Evolutionary conservation across 2,888 invertebrate species (phyloP), one percentile per base, ranked within the genome.

Genomic region (Drosophila mimica): DNA sequence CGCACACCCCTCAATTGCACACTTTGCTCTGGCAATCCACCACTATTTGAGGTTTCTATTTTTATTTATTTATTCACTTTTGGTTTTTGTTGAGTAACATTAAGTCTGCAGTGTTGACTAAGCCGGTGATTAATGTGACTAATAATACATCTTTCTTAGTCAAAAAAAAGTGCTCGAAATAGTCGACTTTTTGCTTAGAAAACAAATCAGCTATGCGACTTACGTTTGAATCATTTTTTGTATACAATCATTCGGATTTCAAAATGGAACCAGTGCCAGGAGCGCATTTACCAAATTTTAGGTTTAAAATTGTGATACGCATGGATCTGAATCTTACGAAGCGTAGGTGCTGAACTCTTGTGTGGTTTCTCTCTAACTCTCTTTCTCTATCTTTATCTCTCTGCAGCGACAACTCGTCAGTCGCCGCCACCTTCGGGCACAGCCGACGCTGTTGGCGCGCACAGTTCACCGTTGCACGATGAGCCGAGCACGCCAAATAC

Each of bases 401-500:
- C 48, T 48, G 5, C 68, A 91, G 91, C 80, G 72, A 49, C 61
- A 48, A 77, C 89, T 63, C 90, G 81, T 62, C 91, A 90, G 58
- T 87, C 92, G 60, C 88, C 91, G 56, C 76, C 92, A 54, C 76
- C 75, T 7, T 36, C 59, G 40, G 36, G 61, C 31, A 40, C 69
- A 36, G 15, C 52, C 81, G 62, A 81, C 83, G 34, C 82, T 76
- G 64, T 46, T 88, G 73, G 65, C n/a, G 58, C 70, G 58, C 70
- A 64, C 38, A 65, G 58, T 36, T 79, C 86, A 6, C 40, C 73
- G 51, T 49, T 36, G n/a, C 74, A 79, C 60, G 75, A 79, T 40
- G 90, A 92, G 54, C 76, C 83, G 15, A 89, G 81, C 73, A 88
- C 83, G 46, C 80, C 83, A 54, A 91, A 88, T 54, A 88, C 85